Base-by-base conservation (phyloP, 2,113 vertebrate species). In the Ciconia boyciana region DNA sequence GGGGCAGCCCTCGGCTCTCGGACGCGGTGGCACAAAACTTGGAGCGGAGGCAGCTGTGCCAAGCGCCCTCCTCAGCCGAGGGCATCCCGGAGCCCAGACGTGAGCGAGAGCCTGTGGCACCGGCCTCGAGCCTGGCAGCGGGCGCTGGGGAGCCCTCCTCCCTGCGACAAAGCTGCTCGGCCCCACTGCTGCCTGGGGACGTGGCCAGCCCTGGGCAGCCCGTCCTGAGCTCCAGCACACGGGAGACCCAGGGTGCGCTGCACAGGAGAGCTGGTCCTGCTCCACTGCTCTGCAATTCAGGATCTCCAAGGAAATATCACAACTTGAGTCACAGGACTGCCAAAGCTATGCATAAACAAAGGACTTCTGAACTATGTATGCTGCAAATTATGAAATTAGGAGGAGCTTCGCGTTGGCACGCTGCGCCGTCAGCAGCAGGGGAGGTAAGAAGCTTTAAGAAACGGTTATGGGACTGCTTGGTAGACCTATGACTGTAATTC, bases 381-480 rank as follows among this genome's bases (percentile, higher is more conserved):
- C 4, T 10, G n/a, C n/a, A 8, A 43, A 18, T 48, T 65, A 32
- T 31, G 54, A 46, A 61, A 65, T 2, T 6, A 87, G 32, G 36
- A 85, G 76, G 62, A 71, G 71, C 71, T 4, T 4, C 5, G 0
- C 1, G 61, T 9, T 54, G 87, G 92, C 94, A 88, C 0, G 0
- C 26, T 1, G 51, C 5, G 3, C n/a, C 1, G 0, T 4, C 3
- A 0, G 89, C 60, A 43, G 55, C 46, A 21, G n/a, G 11, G 65
- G 49, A 70, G 39, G 4, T 52, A 19, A 91, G 43, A 11, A 43
- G 36, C 14, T 86, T 60, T 43, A 29, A n/a, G 46, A 65, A 34
- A 61, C 1, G 16, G 79, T 31, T 88, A 66, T 7, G 44, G 83
- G 74, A 64, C 43, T 16, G 62, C 19, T 3, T 4, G 1, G 25